Percentiles rank a stretch among this genome's conserved stretches.
These are phyloP conservation scores for Mesocricetus auratus DNA, from an alignment of 2,113 vertebrate genomes.

Conservation along the genomic window DNA sequence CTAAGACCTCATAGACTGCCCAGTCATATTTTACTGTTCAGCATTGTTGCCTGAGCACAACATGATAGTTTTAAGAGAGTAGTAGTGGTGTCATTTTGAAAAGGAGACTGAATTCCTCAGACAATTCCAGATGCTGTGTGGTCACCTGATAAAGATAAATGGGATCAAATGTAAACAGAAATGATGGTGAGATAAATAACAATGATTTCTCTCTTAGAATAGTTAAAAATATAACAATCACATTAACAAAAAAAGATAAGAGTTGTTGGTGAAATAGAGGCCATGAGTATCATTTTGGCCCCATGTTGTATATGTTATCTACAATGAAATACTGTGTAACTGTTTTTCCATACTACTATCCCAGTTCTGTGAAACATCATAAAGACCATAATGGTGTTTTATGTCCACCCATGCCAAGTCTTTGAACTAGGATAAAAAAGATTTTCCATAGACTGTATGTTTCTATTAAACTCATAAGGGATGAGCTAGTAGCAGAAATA, in stretches of 20 bases:
- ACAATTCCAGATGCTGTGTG: neutral
- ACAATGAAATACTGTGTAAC: neutral
- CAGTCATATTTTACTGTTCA: neutral
- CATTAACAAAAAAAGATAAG: neutral
- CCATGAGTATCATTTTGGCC: neutral
- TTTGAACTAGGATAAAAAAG: constrained; percentile 15
- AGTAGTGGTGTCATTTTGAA: neutral
- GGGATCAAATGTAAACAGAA: neutral
- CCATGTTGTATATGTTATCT: neutral
- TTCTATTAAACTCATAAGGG: neutral
- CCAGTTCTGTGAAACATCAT: neutral
- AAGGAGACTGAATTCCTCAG: neutral
- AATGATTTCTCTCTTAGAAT: neutral
- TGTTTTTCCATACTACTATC: neutral
- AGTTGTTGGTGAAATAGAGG: neutral
- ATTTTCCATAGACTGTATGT: neutral
- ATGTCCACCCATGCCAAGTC: neutral
- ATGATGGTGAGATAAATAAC: neutral
- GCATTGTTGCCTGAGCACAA: neutral
- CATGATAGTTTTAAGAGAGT: neutral
- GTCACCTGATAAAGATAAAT: neutral
- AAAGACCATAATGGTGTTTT: neutral
- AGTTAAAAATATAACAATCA: neutral
- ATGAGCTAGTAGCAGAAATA: neutral
- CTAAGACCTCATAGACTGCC: too few species aligned